A percentile compares a stretch with the other conserved stretches of the same genome.
phyloP scores from a whole-genome alignment of 2,113 vertebrate species.

The Lepus europaeus region DNA sequence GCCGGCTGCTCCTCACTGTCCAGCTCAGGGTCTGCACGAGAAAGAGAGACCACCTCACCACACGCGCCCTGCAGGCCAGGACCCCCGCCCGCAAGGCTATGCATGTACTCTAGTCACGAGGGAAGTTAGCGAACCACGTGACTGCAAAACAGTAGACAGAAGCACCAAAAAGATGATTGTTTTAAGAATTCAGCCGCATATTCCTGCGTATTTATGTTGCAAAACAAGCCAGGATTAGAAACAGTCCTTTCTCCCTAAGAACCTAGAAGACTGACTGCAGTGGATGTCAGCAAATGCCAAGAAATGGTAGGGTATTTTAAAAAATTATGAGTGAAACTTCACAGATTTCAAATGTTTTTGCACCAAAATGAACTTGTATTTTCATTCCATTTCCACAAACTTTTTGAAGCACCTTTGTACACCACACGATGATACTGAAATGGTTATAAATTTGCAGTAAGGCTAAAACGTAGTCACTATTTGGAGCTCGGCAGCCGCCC shows the following conservation, averaged over 20 bases:
- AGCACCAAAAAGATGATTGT: not conserved
- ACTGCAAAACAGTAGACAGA: not conserved
- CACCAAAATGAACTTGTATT: too few species aligned
- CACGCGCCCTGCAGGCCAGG: not conserved
- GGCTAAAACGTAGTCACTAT: constrained; percentile 38
- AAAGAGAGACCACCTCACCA: constrained; percentile 52
- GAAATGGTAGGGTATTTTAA: not conserved
- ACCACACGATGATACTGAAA: constrained; percentile 4
- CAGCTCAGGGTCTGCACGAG: constrained; percentile 87
- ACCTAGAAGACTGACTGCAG: not conserved
- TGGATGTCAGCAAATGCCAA: constrained; percentile 1
- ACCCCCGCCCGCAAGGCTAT: too few species aligned
- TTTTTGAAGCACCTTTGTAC: not conserved
- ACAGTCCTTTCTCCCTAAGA: not conserved
- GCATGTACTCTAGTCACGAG: not conserved
- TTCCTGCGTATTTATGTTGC: not conserved
- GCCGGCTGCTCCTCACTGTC: constrained; percentile 87
- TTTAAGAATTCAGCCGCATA: not conserved
- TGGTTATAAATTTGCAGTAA: not conserved
- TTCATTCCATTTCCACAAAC: too few species aligned
- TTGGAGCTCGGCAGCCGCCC: not conserved
- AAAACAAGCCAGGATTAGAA: not conserved
- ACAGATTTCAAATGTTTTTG: too few species aligned
- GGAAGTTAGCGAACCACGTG: not conserved
- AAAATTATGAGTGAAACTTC: too few species aligned